Evolutionary conservation across 92 coral and sea anemone genomes (phyloP), one percentile per base, ranked within the genome.

Genomic region (Isaurus tuberculatus): DNA sequence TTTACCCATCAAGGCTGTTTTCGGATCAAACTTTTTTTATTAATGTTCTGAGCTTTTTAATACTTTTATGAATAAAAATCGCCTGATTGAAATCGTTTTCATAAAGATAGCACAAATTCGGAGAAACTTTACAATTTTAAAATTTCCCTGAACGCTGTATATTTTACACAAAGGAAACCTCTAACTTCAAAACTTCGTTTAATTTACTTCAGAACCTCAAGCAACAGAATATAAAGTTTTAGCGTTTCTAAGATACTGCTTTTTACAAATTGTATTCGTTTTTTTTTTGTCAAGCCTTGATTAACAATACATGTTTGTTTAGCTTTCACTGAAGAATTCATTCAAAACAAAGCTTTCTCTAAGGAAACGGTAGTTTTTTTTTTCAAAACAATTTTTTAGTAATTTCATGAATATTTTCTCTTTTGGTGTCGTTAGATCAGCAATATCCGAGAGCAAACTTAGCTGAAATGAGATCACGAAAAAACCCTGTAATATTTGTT

Each of bases 191-290:
- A 33, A 23, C 70, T 34, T 15, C 31, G n/a, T 34, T 77, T 58
- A 57, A 55, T 77, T 77, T 72, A 23, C 78, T 63, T 15, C 1
- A 63, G 27, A 27, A 63, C 19, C 11, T 9, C 69, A 26, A 37
- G 4, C 22, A 25, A 43, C 37, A 27, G 32, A 72, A 20, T 44
- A 26, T 42, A 43, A 10, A 44, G 32, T 31, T 25, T 57, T 32
- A 58, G 53, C 82, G 70, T 77, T 57, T 77, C 82, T 70, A 48
- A 37, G 81, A 75, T 67, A 75, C 81, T 53, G 2, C 31, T 73
- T 73, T 40, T 7, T 7, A 48, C 79, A 49, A 73, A 46, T n/a
- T 72, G 16, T 72, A 36, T 72, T 44, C 65, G 30, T 19, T 75
- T 44, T 55, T 17, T 33, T 9, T 33, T 67, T 53, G 67, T 55